These are phyloP conservation scores for Vulpes lagopus DNA, from an alignment of 2,113 vertebrate species.

Conservation along the genomic window DNA sequence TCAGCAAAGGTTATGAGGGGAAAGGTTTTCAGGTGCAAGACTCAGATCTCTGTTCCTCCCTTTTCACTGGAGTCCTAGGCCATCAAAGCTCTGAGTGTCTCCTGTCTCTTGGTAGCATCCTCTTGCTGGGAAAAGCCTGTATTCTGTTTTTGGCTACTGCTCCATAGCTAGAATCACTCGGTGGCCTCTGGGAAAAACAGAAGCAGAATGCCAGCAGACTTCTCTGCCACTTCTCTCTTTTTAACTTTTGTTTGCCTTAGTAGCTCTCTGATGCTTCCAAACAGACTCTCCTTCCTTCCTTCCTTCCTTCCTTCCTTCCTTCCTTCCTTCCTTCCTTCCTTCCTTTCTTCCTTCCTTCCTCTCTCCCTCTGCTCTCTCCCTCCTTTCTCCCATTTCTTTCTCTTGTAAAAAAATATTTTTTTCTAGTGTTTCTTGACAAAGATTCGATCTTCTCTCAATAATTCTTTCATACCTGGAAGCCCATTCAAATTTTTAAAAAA, in stretches of 20 bases:
- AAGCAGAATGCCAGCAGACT: not conserved
- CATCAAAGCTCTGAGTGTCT: not conserved
- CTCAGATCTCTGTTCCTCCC: not conserved
- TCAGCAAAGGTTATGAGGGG: not conserved
- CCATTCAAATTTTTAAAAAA: not conserved
- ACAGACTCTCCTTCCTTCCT: not conserved
- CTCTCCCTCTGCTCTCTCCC: not conserved
- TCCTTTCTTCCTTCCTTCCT: not conserved
- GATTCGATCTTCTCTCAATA: not conserved
- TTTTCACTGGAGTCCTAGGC: not conserved
- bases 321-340: not conserved
- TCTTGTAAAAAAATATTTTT: not conserved
- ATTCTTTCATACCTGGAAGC: not conserved
- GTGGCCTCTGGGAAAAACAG: not conserved
- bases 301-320: not conserved
- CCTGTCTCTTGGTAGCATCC: not conserved
- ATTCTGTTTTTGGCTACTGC: not conserved
- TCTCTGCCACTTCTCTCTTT: not conserved
- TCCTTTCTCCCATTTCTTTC: not conserved
- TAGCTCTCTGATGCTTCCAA: slow-evolving; percentile 25
- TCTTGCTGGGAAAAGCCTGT: not conserved
- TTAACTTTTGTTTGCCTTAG: not conserved
- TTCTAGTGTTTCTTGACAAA: not conserved
- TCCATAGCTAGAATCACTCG: not conserved
- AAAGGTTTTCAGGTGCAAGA: not conserved